Evolutionary conservation across 2,113 vertebrate species (phyloP), one percentile per base, ranked within the genome.

Genomic region (Etia nguti): DNA sequence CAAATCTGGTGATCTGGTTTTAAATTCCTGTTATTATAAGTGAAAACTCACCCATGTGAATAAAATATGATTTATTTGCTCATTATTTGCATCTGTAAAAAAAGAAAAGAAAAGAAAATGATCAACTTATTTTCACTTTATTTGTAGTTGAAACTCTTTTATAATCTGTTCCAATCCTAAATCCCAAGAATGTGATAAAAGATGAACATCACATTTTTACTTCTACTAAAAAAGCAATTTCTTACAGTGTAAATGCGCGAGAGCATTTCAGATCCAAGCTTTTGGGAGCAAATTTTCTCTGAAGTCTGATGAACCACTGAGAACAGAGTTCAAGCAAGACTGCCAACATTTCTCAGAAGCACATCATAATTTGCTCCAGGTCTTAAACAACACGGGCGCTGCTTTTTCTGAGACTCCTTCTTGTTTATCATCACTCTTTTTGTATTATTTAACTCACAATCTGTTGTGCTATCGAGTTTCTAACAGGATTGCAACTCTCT

Each of bases 291-390:
- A 59, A 62, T 16, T 79, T 75, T 81, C 59, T 89, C 12, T 91
- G 87, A 88, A 56, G 80, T 82, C 36, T 75, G 59, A 85, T 60
- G 56, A 94, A 89, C 87, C 84, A 26, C 6, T 18, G 34, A 70
- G 68, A 86, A 83, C 54, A 55, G 82, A 93, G 90, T 90, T 94
- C 88, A 90, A 59, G 65, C 79, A 54, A 52, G 68, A 86, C 89
- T 2, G 65, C 80, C 84, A 83, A 79, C 79, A 81, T 86, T 84
- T 92, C 84, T 87, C 48, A 54, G 18, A 43, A 41, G 62, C 89
- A 91, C 88, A 52, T 87, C 79, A 36, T 84, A 84, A 91, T 86
- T 90, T 4, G 60, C 56, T 81, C 10, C 6, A 24, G 26, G 48
- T 86, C 60, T 65, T 12, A 87, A 80, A 89, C 31, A 48, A 82